Percentiles rank a stretch among this genome's conserved stretches.
phyloP scores from a whole-genome alignment of 2,113 vertebrate genomes.

The Diglossa brunneiventris region DNA sequence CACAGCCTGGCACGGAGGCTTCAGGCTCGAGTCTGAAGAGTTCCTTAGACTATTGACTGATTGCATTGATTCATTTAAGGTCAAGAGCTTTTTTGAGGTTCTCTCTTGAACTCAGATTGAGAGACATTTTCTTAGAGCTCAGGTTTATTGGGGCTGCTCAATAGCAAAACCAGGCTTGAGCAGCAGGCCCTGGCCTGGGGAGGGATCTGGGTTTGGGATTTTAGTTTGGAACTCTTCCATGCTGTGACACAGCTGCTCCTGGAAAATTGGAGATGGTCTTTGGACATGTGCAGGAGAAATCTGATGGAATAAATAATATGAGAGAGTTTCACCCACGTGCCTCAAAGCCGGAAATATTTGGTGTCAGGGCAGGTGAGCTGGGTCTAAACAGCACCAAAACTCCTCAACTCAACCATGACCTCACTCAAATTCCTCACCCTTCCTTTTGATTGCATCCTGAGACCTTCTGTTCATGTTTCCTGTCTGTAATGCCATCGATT shows the following conservation, averaged over 20 bases:
- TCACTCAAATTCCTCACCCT: background rate
- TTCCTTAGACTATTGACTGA: background rate
- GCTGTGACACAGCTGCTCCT: background rate
- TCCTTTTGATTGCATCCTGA: background rate
- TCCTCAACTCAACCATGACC: background rate
- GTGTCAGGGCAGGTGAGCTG: background rate
- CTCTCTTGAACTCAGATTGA: background rate
- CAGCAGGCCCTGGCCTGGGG: background rate
- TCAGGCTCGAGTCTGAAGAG: background rate
- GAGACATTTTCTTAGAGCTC: background rate
- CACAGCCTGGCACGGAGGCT: background rate
- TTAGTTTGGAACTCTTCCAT: background rate
- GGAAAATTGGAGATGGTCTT: background rate
- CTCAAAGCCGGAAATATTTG: background rate
- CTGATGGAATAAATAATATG: background rate
- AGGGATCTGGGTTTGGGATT: background rate
- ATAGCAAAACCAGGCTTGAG: background rate
- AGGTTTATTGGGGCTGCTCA: background rate
- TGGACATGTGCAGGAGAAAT: fast-evolving
- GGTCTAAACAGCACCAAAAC: background rate
- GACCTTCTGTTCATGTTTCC: background rate
- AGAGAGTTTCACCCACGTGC: background rate
- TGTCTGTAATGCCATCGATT: fast-evolving
- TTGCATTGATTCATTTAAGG: background rate
- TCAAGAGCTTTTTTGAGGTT: background rate